phyloP scores from a whole-genome alignment of 2,888 invertebrate species.

The Pseudoips prasinana region DNA sequence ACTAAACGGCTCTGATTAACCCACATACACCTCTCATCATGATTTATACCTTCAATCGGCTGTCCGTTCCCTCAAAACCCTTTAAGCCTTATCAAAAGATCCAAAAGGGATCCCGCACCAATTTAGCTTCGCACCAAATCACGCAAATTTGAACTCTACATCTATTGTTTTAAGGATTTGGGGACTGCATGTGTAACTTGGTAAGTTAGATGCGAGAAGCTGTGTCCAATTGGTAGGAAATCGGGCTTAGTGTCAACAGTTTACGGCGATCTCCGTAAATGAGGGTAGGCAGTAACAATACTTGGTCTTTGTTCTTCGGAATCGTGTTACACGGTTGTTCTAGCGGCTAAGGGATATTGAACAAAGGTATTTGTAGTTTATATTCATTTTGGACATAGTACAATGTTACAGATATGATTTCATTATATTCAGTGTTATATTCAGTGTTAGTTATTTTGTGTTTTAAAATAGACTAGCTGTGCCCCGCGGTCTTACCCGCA shows the following conservation, averaged over 20 bases:
- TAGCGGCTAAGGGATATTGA: conserved; percentile 18
- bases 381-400: no score
- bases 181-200: conserved; percentile 23
- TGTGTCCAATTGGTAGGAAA: conserved; percentile 68
- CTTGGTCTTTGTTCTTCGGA: conserved; percentile 56
- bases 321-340: conserved; percentile 54
- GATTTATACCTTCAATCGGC: conserved; percentile 39
- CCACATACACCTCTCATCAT: conserved; percentile 38
- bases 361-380: conserved; percentile 6
- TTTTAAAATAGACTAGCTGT: no score
- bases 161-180: conserved; percentile 15
- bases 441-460: no score
- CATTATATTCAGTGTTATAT: no score
- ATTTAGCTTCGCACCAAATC: conserved; percentile 2
- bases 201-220: conserved; percentile 59
- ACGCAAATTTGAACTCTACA: conserved; percentile 35
- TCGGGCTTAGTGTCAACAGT: conserved; percentile 79
- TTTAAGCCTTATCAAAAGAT: conserved; percentile 51
- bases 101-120: conserved; percentile 46
- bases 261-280: conserved; percentile 48
- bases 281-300: conserved; percentile 32
- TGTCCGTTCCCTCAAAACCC: conserved; percentile 40
- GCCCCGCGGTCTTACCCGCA: no score
- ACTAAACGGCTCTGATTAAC: conserved; percentile 24
- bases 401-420: no score